phyloP scores from a whole-genome alignment of 2,888 invertebrate species.

The Zele albiditarsus region DNA sequence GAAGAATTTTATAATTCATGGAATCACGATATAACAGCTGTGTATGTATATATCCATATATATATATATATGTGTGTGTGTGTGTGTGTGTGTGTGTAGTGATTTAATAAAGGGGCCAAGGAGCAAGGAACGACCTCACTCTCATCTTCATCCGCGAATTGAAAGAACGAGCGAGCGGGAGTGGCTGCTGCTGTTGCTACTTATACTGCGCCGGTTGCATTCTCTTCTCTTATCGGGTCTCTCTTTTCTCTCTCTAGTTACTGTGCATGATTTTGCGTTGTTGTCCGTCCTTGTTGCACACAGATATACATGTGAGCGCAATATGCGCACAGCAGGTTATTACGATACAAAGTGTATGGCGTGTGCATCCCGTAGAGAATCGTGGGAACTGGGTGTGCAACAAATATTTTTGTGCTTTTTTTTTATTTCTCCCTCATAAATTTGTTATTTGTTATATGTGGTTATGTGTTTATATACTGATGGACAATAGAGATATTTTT shows the following conservation, averaged over 20 bases:
- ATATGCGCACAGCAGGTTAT: conserved; percentile 25
- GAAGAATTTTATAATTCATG: conserved; percentile 32
- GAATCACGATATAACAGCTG: conserved; percentile 27
- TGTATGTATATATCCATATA: too few species aligned
- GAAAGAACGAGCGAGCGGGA: conserved; percentile 9
- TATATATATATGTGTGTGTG: too few species aligned
- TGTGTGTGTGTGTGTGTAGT: background rate
- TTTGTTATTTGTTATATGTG: background rate
- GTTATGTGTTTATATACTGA: background rate
- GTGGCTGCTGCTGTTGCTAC: conserved; percentile 18
- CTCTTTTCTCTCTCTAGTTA: background rate
- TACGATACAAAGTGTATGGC: conserved; percentile 15
- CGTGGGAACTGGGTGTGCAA: conserved; percentile 36
- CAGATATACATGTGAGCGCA: conserved; percentile 7
- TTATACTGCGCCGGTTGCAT: conserved; percentile 5
- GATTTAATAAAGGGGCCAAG: conserved; percentile 38
- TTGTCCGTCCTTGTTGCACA: background rate
- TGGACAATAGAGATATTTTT: conserved; percentile 1
- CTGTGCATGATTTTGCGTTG: background rate
- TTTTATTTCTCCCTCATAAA: background rate
- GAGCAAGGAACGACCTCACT: conserved; percentile 43
- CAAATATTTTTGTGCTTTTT: conserved; percentile 18
- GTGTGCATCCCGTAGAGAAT: conserved; percentile 27
- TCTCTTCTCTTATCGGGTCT: background rate
- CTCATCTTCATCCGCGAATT: conserved; percentile 36